Conservation (phyloP, 2,888 invertebrate genomes). For the Lepidocyrtinus sp. region DNA sequence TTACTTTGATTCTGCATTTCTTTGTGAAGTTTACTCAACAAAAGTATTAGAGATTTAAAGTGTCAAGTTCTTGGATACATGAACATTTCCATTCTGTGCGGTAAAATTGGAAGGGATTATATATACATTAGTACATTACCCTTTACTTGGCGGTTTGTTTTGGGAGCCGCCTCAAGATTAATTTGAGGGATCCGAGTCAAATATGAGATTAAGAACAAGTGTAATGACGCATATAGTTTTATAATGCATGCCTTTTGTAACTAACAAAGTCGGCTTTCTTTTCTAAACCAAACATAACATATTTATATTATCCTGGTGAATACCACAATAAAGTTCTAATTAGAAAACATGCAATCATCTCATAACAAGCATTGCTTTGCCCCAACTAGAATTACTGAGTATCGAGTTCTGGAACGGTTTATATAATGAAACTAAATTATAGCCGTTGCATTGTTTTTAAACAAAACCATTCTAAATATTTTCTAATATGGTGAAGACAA, state of each 20-base stretch:
- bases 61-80: background rate
- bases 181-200: no score
- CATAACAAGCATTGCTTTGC: background rate
- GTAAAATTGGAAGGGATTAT: background rate
- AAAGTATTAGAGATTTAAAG: background rate
- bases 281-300: background rate
- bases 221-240: background rate
- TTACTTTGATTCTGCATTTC: no score
- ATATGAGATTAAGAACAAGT: background rate
- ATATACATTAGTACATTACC: background rate
- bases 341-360: slow-evolving; percentile 6
- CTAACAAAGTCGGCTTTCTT: background rate
- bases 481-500: background rate
- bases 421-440: background rate
- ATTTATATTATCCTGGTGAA: background rate
- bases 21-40: no score
- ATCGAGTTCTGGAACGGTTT: background rate
- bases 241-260: background rate
- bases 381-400: background rate
- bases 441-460: background rate
- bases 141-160: background rate
- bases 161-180: no score
- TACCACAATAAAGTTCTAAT: background rate
- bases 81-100: background rate
- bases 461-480: background rate